Base-by-base conservation (phyloP, 2,888 invertebrate genomes). In the Tenthredo notha region DNA sequence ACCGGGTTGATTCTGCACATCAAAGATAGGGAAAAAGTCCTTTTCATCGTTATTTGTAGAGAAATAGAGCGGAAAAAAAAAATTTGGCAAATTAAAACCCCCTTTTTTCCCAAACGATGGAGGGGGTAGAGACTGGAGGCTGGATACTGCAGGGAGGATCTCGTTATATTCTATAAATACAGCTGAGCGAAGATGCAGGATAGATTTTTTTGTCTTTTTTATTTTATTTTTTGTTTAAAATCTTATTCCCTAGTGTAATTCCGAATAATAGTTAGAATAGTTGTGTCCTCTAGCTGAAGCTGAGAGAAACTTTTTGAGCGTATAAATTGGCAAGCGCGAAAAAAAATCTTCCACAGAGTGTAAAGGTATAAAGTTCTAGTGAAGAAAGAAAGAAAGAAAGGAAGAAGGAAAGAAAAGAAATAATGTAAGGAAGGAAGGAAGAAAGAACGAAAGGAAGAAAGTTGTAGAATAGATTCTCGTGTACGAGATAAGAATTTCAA, bases 401-500 rank as follows among this genome's bases (percentile, higher is more conserved):
- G 37, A 2, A 1, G 29, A 21, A 61, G 10, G 25, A 21, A 29
- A 65, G 65, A 12, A 29, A 12, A 37, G n/a, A n/a, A n/a, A n/a
- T n/a, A n/a, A n/a, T n/a, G n/a, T n/a, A n/a, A 70, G 67, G 6
- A 61, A 61, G 21, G 6, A 25, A 2, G 65, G 10, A 65, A 12
- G 25, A 21, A 29, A 25, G 65, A 29, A 33, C 3, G 29, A 67
- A 67, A 21, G 61, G 61, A 67, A 70, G 37, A 70, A 70, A 37
- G 33, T 37, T 70, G 37, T 5, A 9, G 70, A 70, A 70, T 37
- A 70, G 70, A 70, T 70, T 70, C 25, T 70, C n/a, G 7, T 18
- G 12, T 37, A 70, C 61, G 21, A 25, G 61, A 61, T 61, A 25
- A 47, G 75, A 75, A 75, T 75, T 47, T 75, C 43, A 47, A 75